A percentile compares a stretch with the other conserved stretches of the same genome.
Conservation (phyloP, 2,113 vertebrate genomes). For the Apeltes quadracus region DNA sequence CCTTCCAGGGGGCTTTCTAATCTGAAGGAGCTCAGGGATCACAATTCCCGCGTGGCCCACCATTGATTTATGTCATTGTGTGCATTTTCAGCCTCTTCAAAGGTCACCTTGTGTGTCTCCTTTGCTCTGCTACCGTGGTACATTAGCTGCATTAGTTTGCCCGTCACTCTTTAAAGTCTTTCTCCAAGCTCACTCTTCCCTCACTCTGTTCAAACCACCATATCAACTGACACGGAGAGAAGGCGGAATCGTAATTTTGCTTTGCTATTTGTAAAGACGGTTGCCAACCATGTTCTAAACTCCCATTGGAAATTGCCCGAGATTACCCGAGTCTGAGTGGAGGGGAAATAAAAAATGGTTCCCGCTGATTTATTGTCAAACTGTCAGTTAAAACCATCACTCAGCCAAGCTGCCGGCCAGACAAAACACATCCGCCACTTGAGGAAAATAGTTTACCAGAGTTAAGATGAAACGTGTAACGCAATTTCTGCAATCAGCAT, state of each 20-base stretch:
- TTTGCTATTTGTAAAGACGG: constrained; percentile 29
- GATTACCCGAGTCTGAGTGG: constrained; percentile 43
- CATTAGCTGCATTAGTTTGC: constrained; percentile 50
- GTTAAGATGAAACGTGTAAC: constrained; percentile 34
- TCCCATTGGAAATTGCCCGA: constrained; percentile 49
- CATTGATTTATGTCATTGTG: constrained; percentile 80
- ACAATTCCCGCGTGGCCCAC: constrained; percentile 54
- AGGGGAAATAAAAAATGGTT: constrained; percentile 36
- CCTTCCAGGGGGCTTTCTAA: constrained; percentile 61
- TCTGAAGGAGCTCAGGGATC: constrained; percentile 62
- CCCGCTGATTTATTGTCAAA: constrained; percentile 55
- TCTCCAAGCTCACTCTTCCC: constrained; percentile 22
- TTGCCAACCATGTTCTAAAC: constrained; percentile 33
- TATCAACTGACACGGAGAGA: constrained; percentile 16
- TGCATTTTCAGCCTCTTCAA: constrained; percentile 74
- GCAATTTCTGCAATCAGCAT: constrained; percentile 25
- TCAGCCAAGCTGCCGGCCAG: constrained; percentile 47
- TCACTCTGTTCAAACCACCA: constrained; percentile 12
- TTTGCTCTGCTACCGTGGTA: constrained; percentile 52
- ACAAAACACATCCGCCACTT: constrained; percentile 37
- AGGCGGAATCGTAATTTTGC: constrained; percentile 35
- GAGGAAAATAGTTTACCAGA: constrained; percentile 28
- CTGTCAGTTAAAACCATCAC: constrained; percentile 55
- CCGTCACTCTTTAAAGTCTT: constrained; percentile 39
- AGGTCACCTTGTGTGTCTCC: constrained; percentile 77